Evolutionary conservation across 2,888 invertebrate genomes (phyloP), one percentile per base, ranked within the genome.

Genomic region (Stenichneumon culpator): DNA sequence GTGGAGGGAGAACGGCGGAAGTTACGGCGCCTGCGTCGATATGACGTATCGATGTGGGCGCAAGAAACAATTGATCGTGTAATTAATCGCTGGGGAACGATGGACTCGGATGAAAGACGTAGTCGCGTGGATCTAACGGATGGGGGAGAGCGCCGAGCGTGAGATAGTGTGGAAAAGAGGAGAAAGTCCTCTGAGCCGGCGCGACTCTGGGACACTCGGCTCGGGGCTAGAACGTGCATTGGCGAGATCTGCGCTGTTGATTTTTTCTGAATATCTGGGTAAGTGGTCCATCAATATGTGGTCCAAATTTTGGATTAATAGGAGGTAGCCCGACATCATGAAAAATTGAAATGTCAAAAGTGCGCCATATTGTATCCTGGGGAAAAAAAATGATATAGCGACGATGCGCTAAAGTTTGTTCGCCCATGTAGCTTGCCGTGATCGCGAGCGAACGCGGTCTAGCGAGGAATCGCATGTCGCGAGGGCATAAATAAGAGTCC

Each of bases 401-500:
- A 25, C 63, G 77, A 84, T 84, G 54, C 36, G 77, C 36, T 54
- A 39, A 60, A 73, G n/a, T 25, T 25, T 44, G 25, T 28, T 57
- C 28, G 50, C 7, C 44, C 25, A 39, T 47, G 16, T 25, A 22
- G 60, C 28, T 44, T 16, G 54, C 54, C 39, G 63, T 69, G 60
- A 75, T 74, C 65, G 81, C 78, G 78, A 69, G 60, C 32, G 50
- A 36, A 44, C 79, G 75, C 36, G 77, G 50, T 52, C 54, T 44
- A 54, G 69, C 86, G 73, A 67, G 67, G 86, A 90, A 90, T 91
- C 90, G 91, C 91, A 89, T 91, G 91, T 87, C 88, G 86, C 82
- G 82, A 77, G 87, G 86, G 80, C 88, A 90, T 91, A 91, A 91
- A 91, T 90, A 90, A 91, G 87, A 88, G 83, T 72, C 79, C 65